A percentile compares a stretch with the other conserved stretches of the same genome.
These are phyloP conservation scores for Lophius piscatorius DNA, from an alignment of 2,113 vertebrate genomes.

Conservation along the genomic window DNA sequence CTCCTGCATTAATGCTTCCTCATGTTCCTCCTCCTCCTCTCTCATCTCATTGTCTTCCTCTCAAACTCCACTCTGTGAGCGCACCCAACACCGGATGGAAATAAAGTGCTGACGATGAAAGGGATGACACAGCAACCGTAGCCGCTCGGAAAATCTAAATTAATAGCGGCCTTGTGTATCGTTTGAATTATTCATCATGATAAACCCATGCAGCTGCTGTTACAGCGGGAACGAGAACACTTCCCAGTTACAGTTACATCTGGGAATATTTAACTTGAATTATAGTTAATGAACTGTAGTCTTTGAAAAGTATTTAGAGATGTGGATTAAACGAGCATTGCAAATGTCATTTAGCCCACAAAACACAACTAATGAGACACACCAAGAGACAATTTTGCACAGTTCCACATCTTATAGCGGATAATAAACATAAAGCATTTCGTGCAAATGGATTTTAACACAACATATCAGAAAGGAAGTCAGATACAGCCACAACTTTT, in stretches of 20 bases:
- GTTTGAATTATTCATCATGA: constrained; percentile 73
- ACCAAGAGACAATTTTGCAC: too few relatives aligned
- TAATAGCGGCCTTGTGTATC: constrained; percentile 70
- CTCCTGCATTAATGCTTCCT: constrained; percentile 63
- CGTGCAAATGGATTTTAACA: not conserved
- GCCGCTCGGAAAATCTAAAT: constrained; percentile 72
- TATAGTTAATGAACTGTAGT: constrained; percentile 42
- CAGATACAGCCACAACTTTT: not conserved
- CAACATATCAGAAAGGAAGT: not conserved
- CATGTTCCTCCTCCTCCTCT: constrained; percentile 51
- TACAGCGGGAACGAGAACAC: constrained; percentile 21
- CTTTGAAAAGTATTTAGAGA: constrained; percentile 11
- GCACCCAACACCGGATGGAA: constrained; percentile 16
- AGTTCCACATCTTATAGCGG: too few relatives aligned
- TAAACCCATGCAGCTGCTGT: constrained; percentile 57
- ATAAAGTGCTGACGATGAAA: constrained; percentile 73
- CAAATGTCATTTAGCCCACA: not conserved
- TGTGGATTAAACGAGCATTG: constrained; percentile 30
- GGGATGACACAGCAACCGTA: constrained; percentile 66
- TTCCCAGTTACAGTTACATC: constrained; percentile 53
- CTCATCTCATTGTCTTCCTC: constrained; percentile 58
- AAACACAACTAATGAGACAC: not conserved
- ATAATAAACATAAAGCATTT: not conserved
- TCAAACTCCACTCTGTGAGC: constrained; percentile 39
- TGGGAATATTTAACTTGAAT: constrained; percentile 50